Percentiles rank a stretch among this genome's conserved stretches.
Evolutionary conservation across 1,140 invertebrate species (phyloP).

Genomic region (Drosophila baimaii): DNA sequence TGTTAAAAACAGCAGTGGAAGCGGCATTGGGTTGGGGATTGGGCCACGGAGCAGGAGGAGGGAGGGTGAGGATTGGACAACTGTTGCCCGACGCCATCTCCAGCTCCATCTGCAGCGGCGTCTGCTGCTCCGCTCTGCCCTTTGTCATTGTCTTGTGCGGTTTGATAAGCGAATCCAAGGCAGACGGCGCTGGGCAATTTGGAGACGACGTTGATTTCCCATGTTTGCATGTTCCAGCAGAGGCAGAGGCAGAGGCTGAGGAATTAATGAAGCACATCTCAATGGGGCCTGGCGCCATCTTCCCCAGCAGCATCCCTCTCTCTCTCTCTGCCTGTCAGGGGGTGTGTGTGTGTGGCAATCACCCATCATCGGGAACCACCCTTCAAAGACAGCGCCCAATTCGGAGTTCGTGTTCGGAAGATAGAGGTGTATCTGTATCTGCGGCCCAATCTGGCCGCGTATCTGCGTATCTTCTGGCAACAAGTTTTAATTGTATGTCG

Average conservation of each 20-base stretch:
- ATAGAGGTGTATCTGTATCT: slow-evolving; percentile 66
- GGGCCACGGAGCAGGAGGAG: background rate
- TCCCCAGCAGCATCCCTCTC: slow-evolving; percentile 3
- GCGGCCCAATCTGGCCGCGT: slow-evolving; percentile 11
- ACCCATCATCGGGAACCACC: slow-evolving; percentile 8
- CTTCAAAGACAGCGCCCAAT: slow-evolving; percentile 48
- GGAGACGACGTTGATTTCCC: slow-evolving; percentile 65
- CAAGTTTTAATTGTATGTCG: slow-evolving; percentile 70
- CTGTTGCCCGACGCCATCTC: slow-evolving; percentile 72
- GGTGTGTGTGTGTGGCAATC: slow-evolving; percentile 23
- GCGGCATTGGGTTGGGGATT: background rate
- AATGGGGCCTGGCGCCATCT: slow-evolving; percentile 49
- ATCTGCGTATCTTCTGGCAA: slow-evolving; percentile 46
- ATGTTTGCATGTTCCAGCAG: slow-evolving; percentile 66
- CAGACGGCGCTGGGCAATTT: slow-evolving; percentile 67
- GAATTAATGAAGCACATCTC: slow-evolving; percentile 55
- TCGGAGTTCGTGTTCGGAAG: slow-evolving; percentile 35
- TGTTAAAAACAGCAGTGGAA: slow-evolving; percentile 68
- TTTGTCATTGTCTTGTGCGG: slow-evolving; percentile 80
- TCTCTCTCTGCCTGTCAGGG: background rate
- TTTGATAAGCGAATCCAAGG: slow-evolving; percentile 66
- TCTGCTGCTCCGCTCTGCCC: slow-evolving; percentile 59
- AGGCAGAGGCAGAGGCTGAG: slow-evolving; percentile 2
- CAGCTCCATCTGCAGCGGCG: slow-evolving; percentile 20
- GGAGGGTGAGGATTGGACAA: slow-evolving; percentile 60